Percentiles rank a stretch among this genome's conserved stretches.
Conservation (phyloP, 2,797 vertebrate genomes). For the Momotus momota region DNA sequence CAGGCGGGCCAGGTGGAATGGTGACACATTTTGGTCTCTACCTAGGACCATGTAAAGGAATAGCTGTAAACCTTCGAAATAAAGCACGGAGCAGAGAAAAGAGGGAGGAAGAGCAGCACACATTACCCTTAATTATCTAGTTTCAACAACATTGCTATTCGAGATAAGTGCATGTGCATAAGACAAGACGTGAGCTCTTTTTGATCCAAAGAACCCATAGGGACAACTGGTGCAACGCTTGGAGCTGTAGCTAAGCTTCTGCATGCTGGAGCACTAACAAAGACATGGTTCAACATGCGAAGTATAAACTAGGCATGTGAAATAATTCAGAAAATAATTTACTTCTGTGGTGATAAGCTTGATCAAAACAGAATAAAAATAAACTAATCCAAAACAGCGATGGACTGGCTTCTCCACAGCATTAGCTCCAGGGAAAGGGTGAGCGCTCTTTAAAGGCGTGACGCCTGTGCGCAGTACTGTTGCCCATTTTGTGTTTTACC, state of each 20-base stretch:
- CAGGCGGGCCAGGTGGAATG: not conserved
- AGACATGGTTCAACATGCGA: not conserved
- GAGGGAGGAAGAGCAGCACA: not conserved
- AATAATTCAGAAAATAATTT: not conserved
- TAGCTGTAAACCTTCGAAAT: not conserved
- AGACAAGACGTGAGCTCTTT: not conserved
- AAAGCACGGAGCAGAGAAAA: not conserved
- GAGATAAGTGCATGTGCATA: rapidly evolving
- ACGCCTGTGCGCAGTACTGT: not conserved
- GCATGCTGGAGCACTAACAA: not conserved
- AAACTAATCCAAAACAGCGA: not conserved
- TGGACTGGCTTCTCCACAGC: not conserved
- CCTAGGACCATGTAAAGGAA: not conserved
- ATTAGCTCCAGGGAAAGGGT: slow-evolving; percentile 17
- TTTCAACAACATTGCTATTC: not conserved
- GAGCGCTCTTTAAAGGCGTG: not conserved
- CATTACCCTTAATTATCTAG: not conserved
- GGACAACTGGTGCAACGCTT: not conserved
- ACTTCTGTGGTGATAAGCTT: slow-evolving; percentile 9
- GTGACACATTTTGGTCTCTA: not conserved
- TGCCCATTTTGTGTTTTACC: not conserved
- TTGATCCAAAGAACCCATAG: not conserved
- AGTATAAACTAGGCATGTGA: not conserved
- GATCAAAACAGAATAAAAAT: slow-evolving; percentile 24
- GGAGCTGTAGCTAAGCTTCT: not conserved